These are phyloP conservation scores for Spinus olivaceus DNA, from an alignment of 2,797 vertebrate species.

Conservation along the genomic window DNA sequence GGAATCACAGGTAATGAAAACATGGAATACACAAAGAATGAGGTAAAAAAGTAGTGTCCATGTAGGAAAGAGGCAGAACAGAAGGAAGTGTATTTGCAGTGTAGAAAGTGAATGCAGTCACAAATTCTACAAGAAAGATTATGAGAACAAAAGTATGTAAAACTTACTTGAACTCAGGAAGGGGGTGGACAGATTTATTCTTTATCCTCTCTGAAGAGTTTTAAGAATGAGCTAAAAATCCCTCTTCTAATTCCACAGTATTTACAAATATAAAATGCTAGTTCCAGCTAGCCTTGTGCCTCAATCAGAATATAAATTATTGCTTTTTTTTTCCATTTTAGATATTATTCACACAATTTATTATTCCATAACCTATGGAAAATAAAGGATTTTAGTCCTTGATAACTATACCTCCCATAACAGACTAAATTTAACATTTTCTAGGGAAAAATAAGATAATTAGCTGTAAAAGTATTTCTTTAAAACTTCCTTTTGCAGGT, in stretches of 20 bases:
- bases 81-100: background rate
- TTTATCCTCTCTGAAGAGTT: background rate
- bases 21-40: background rate
- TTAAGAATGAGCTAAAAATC: background rate
- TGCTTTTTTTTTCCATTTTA: background rate
- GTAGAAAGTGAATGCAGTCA: background rate
- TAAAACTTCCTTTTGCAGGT: background rate
- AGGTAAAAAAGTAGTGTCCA: background rate
- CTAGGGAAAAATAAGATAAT: background rate
- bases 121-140: background rate
- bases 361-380: background rate
- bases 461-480: background rate
- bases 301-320: background rate
- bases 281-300: background rate
- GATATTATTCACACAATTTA: background rate
- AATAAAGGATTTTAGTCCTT: background rate
- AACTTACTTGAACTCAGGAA: background rate
- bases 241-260: background rate
- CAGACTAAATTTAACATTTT: background rate
- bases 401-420: background rate
- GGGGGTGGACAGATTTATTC: background rate
- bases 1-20: background rate
- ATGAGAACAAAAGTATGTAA: background rate
- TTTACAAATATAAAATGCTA: background rate
- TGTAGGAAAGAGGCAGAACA: background rate